phyloP scores from a whole-genome alignment of 2,797 vertebrate species.

The Silurus lanzhouensis region DNA sequence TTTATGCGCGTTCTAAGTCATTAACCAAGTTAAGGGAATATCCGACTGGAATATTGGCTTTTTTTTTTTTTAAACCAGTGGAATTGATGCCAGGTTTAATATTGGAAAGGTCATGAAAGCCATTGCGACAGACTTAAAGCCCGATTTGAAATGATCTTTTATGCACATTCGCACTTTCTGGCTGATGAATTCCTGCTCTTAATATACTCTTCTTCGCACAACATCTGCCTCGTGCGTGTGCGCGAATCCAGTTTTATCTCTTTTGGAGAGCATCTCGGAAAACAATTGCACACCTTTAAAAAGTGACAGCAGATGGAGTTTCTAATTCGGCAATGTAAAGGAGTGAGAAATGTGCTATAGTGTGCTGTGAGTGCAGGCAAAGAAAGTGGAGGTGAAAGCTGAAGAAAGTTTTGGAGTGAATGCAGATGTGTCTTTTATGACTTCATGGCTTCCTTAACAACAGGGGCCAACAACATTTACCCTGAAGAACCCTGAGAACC shows the following conservation, averaged over 20 bases:
- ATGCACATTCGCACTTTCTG: conserved; percentile 6
- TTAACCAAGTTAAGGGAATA: neutral
- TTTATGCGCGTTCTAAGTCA: neutral
- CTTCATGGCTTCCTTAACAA: neutral
- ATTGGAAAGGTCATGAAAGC: conserved; percentile 33
- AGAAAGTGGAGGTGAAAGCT: neutral
- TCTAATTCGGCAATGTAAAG: neutral
- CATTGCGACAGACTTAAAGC: neutral
- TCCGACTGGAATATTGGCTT: conserved; percentile 8
- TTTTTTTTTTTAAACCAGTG: neutral
- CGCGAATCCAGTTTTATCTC: neutral
- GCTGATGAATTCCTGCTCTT: conserved; percentile 9
- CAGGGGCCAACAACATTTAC: too few species aligned
- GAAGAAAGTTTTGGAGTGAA: neutral
- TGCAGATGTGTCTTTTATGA: neutral
- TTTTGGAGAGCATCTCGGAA: neutral
- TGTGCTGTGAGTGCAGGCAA: neutral
- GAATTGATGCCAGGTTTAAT: conserved; percentile 1
- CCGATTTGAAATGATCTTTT: conserved; percentile 10
- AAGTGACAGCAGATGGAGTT: conserved; percentile 21
- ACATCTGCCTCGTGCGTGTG: conserved; percentile 11
- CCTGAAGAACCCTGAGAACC: neutral
- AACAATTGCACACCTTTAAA: conserved; percentile 17
- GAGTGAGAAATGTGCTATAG: neutral
- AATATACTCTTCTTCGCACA: conserved; percentile 23